These are phyloP conservation scores for Synanceia verrucosa DNA, from an alignment of 2,797 vertebrate species.

Conservation along the genomic window DNA sequence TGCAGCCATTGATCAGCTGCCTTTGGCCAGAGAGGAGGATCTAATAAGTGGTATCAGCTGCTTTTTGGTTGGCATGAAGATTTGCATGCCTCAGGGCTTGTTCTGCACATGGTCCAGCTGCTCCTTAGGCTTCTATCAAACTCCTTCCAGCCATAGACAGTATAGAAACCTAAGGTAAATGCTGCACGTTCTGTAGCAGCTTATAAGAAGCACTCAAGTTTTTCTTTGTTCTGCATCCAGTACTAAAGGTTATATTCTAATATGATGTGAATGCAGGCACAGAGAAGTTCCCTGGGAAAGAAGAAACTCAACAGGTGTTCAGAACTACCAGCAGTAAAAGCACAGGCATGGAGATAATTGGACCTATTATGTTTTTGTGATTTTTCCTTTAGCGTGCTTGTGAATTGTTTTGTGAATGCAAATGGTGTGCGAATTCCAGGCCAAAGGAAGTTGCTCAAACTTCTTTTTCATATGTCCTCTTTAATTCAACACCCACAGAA, in stretches of 20 bases:
- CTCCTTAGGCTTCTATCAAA: conserved; percentile 12
- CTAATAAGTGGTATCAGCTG: conserved; percentile 28
- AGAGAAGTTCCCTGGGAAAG: not conserved
- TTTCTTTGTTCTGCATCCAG: not conserved
- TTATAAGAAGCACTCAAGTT: not conserved
- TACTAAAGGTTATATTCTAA: not conserved
- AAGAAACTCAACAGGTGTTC: not conserved
- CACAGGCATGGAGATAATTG: not conserved
- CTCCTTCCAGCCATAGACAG: not conserved
- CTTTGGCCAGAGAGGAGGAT: not conserved
- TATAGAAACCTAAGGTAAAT: not conserved
- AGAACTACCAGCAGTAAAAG: not conserved
- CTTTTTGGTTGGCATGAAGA: conserved; percentile 9
- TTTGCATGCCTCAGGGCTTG: not conserved
- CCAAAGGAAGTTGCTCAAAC: not conserved
- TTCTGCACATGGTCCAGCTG: conserved; percentile 3
- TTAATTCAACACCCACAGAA: not conserved
- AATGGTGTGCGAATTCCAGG: not conserved
- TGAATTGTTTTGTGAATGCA: accelerated
- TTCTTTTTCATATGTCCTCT: too few relatives aligned
- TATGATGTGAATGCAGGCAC: not conserved
- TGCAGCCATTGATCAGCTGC: not conserved
- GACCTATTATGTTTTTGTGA: not conserved
- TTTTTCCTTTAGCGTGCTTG: not conserved
- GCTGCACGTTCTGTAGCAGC: not conserved